phyloP scores from a whole-genome alignment of 2,797 vertebrate species.

The Sciaenops ocellatus region DNA sequence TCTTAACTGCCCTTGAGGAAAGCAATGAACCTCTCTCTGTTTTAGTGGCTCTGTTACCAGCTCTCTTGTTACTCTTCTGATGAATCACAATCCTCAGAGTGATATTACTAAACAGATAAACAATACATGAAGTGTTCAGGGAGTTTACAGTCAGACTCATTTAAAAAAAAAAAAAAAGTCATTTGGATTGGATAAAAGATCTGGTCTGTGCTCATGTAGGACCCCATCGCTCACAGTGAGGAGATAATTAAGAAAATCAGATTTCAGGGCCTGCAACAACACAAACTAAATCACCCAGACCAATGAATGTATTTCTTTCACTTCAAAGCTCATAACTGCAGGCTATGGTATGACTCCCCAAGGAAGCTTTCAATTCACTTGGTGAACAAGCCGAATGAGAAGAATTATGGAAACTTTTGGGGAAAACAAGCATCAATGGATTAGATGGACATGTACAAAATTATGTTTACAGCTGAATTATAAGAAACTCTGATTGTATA shows the following conservation, averaged over 20 bases:
- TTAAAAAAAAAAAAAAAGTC: too few species aligned
- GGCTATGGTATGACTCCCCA: background rate
- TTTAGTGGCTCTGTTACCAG: background rate
- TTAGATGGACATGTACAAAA: background rate
- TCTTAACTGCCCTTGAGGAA: background rate
- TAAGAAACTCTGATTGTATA: background rate
- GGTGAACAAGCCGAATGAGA: constrained; percentile 89
- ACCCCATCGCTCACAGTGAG: background rate
- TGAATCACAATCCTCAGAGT: background rate
- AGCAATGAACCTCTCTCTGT: background rate
- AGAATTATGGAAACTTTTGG: constrained; percentile 89
- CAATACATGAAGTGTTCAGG: background rate
- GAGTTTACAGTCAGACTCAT: background rate
- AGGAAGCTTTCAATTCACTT: constrained; percentile 49
- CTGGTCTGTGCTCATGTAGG: background rate
- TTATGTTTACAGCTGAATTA: background rate
- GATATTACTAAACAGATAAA: background rate
- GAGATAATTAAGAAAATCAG: background rate
- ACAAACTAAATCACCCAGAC: background rate
- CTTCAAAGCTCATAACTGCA: background rate
- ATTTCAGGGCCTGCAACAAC: background rate
- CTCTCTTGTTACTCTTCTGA: background rate
- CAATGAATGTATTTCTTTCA: background rate
- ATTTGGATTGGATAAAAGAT: constrained; percentile 11
- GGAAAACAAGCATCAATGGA: constrained; percentile 4